Base-by-base conservation (phyloP, 1,140 invertebrate genomes). In the Patella vulgata region DNA sequence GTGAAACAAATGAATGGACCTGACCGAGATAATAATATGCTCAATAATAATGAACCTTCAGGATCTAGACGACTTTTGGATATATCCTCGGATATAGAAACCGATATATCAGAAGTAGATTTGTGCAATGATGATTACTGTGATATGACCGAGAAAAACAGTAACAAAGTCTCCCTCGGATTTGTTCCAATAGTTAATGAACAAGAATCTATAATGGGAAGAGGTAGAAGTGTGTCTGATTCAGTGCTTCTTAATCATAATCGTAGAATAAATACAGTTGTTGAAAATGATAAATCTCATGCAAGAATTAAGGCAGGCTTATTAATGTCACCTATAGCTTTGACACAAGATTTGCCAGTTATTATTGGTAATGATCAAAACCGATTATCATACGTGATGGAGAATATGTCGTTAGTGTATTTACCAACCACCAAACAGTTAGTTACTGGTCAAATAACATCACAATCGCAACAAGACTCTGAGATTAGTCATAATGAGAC, bases 341-440 rank as follows among this genome's bases (percentile, higher is more conserved):
- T 75, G 27, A 74, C 76, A 50, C 70, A 78, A 59, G 79, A 81
- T 68, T 54, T 81, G 14, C 70, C 74, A 25, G 65, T 80, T 39
- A 64, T 66, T 25, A 63, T 79, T 31, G 68, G 66, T 30, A 54
- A 70, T 33, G 71, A 72, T 47, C 67, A 70, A 42, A 77, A 73
- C 33, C 43, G 73, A 14, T 70, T 82, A 31, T 80, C 78, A 30
- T 67, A 71, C 11, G 80, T 82, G 11, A 61, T 79, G 28, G 75
- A 80, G 59, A 80, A 76, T 59, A 75, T 82, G 19, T 70, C 71
- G 21, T 59, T 81, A 8, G 53, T 82, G 25, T 82, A 82, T 57
- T 71, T 82, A 59, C 80, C 80, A 27, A 77, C 66, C n/a, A 82
- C 80, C 30, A 72, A 68, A 53, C 78, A 80, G 53, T 65, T 82